Evolutionary conservation across 2,797 vertebrate species (phyloP), one percentile per base, ranked within the genome.

Genomic region (Triplophysa bombifrons): DNA sequence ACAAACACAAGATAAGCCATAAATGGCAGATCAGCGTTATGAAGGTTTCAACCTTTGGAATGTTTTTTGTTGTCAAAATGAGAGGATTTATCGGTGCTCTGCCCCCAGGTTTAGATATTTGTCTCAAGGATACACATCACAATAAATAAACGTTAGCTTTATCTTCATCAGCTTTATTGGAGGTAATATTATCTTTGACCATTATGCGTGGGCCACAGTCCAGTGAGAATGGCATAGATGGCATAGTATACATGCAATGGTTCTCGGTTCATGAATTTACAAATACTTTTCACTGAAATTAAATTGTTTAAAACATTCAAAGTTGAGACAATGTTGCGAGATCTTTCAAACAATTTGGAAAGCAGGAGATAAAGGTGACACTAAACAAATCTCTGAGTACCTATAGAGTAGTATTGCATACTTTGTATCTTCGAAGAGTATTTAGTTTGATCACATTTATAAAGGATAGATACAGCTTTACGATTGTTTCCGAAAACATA

Each of bases 51-150:
- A 56, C 60, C 69, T 66, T 72, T 79, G 61, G 34, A 69, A 72
- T 72, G 69, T 56, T 79, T 72, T 58, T 56, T 64, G 50, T 72
- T 79, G 77, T 79, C 77, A 72, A 55, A 71, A 50, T 58, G 60
- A 72, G 65, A 13, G 61, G 61, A 79, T 66, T 79, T 79, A 79
- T 55, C 16, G 11, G 2, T 20, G 38, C 34, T 19, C 60, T 56
- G 69, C 20, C 34, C 34, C 41, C 77, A 72, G 72, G 69, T 60
- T 71, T 78, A 72, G 10, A 72, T 46, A 55, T 71, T 16, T 79
- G 38, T 72, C 60, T 55, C 60, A 79, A 66, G 68, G 20, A 61
- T 44, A 25, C 48, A 30, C 60, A 58, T 65, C 77, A 71, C 30
- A 64, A 78, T 78, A 72, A 64, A 65, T 53, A 53, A 72, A 64